These are phyloP conservation scores for Stegastes partitus DNA, from an alignment of 2,113 vertebrate species.

Conservation along the genomic window DNA sequence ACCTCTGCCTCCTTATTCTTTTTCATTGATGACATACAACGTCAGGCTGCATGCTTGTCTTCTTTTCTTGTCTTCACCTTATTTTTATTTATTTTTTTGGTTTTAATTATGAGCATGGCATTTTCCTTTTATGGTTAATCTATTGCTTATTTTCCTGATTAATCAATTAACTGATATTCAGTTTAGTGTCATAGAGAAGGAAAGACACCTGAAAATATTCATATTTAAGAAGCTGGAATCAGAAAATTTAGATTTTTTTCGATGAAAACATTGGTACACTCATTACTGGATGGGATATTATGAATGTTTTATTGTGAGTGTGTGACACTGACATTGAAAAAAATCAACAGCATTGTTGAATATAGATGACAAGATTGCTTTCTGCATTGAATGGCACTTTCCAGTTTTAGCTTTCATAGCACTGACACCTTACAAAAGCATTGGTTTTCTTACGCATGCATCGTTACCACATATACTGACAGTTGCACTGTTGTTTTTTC, in stretches of 20 bases:
- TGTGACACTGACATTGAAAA: neutral
- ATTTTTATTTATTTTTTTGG: too few species aligned
- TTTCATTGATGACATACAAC: neutral
- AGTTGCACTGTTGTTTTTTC: neutral
- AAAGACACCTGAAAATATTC: too few species aligned
- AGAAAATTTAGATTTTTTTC: too few species aligned
- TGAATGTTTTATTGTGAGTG: neutral
- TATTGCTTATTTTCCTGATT: too few species aligned
- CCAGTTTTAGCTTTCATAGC: neutral
- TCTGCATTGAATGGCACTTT: neutral
- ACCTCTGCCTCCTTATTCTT: neutral
- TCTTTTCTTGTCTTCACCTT: neutral
- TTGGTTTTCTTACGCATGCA: slow-evolving; percentile 3
- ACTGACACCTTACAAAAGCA: slow-evolving; percentile 9
- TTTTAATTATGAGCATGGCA: neutral
- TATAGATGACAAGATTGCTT: neutral
- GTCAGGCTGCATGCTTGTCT: neutral
- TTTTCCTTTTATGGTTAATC: too few species aligned
- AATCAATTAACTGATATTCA: too few species aligned
- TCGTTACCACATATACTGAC: neutral
- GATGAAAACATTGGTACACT: neutral
- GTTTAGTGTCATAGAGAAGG: too few species aligned
- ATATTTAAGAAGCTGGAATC: neutral
- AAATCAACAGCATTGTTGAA: neutral
- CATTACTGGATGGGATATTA: neutral